Conservation (phyloP, 2,888 invertebrate genomes). For the Coecobrya sp. region DNA sequence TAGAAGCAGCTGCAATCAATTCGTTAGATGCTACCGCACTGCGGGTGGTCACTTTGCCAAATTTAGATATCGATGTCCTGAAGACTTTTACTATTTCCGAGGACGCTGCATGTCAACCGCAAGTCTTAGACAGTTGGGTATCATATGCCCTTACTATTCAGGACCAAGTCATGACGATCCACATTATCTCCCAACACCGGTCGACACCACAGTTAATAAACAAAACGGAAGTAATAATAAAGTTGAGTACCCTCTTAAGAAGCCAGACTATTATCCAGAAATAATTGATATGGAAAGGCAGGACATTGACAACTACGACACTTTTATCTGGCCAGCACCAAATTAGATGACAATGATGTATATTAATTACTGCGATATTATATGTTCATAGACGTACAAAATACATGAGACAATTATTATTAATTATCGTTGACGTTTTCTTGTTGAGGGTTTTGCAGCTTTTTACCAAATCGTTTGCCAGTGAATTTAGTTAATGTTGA, state of each 20-base stretch:
- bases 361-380: too few species aligned
- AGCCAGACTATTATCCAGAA: constrained; percentile 47
- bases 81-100: constrained; percentile 68
- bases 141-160: constrained; percentile 58
- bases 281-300: constrained; percentile 73
- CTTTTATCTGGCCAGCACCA: constrained; percentile 21
- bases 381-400: background rate
- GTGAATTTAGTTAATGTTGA: constrained; percentile 39
- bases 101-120: constrained; percentile 48
- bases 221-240: background rate
- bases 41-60: constrained; percentile 65
- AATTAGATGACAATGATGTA: constrained; percentile 3
- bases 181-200: constrained; percentile 49
- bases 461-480: constrained; percentile 68
- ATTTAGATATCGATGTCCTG: constrained; percentile 70
- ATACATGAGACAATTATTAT: background rate
- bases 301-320: constrained; percentile 54
- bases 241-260: constrained; percentile 57
- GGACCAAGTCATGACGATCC: constrained; percentile 62
- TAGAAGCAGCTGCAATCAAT: constrained; percentile 45
- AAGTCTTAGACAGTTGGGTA: constrained; percentile 36
- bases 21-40: constrained; percentile 57
- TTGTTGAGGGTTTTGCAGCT: background rate
- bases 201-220: background rate
- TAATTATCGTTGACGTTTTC: background rate